Evolutionary conservation across 2,888 invertebrate species (phyloP).

Genomic region (Podabrus alpinus): DNA sequence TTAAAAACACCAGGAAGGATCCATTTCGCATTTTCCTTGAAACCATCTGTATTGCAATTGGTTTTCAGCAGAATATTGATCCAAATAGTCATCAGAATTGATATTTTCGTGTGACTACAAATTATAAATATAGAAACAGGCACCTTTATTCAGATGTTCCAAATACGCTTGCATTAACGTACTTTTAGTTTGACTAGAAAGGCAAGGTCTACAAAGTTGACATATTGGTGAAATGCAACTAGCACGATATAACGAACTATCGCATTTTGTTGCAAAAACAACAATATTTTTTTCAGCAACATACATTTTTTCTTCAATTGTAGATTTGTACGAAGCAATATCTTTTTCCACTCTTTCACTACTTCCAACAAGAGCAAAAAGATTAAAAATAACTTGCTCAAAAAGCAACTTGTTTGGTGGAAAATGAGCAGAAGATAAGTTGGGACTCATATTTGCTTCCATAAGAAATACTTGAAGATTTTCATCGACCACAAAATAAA

Average conservation of each 20-base stretch:
- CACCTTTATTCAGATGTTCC: constrained; percentile 80
- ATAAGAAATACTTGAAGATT: constrained; percentile 83
- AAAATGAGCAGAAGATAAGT: constrained; percentile 91
- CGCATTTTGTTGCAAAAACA: constrained; percentile 73
- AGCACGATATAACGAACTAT: constrained; percentile 58
- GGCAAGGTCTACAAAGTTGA: constrained; percentile 78
- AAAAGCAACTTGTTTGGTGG: constrained; percentile 87
- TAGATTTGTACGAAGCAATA: constrained; percentile 47
- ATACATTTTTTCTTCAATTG: constrained; percentile 63
- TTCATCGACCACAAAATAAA: constrained; percentile 90
- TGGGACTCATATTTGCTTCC: constrained; percentile 99
- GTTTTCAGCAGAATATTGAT: constrained; percentile 68
- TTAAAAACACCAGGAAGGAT: constrained; percentile 76
- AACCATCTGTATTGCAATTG: constrained; percentile 83
- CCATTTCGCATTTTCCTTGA: constrained; percentile 83
- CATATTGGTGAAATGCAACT: constrained; percentile 73
- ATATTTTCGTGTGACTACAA: constrained; percentile 43
- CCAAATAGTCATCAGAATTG: constrained; percentile 55
- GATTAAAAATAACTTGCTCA: constrained; percentile 87
- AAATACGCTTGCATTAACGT: constrained; percentile 70
- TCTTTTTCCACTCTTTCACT: constrained; percentile 57
- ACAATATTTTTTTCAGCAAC: constrained; percentile 80
- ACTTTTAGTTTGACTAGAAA: constrained; percentile 62
- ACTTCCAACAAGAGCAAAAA: constrained; percentile 80
- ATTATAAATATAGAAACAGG: constrained; percentile 58